Base-by-base conservation (phyloP, 1,140 invertebrate species). In the Megalonaias nervosa region DNA sequence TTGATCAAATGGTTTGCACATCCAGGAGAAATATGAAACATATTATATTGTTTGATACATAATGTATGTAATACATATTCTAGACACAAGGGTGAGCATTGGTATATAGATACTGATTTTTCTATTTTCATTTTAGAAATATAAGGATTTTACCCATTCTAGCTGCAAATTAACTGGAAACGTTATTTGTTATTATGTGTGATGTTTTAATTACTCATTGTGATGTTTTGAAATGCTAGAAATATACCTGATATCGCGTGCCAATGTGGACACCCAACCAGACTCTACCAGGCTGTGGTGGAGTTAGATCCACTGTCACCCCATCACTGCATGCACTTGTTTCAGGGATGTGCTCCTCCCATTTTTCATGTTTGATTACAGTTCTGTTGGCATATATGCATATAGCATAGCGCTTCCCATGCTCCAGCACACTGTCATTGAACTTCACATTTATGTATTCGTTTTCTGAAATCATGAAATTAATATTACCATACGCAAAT, bases 251-350 rank as follows among this genome's bases (percentile, higher is more conserved):
- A 64, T 77, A 82, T 15, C 61, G n/a, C 1, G 16, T 23, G 59
- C 48, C 60, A 38, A 58, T 67, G 1, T 74, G n/a, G 19, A 61
- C 55, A 12, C 81, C 84, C 26, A 86, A 62, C 74, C 74, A 81
- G 1, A 87, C 84, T 26, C 67, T 38, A 15, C 77, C 83, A 26
- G 74, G 56, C 9, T 21, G 55, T 15, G 86, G 86, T 55, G 78
- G 71, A n/a, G 84, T 84, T 48, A 81, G 21, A 67, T 87, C 85
- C 23, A 86, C 75, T 23, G 81, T 81, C 14, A 86, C 65, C 23
- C 85, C 85, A 73, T 86, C 84, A 74, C 81, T 82, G 64, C 86
- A 87, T 6, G 56, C 75, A 23, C 64, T 79, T 2, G 84, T 61
- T 64, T 81, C 79, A 26, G 19, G n/a, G 3, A 86, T 66, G 2